Percentiles rank a stretch among this genome's conserved stretches.
These are phyloP conservation scores for Darevskia nairensis DNA, from an alignment of 2,797 vertebrate genomes.

Conservation along the genomic window DNA sequence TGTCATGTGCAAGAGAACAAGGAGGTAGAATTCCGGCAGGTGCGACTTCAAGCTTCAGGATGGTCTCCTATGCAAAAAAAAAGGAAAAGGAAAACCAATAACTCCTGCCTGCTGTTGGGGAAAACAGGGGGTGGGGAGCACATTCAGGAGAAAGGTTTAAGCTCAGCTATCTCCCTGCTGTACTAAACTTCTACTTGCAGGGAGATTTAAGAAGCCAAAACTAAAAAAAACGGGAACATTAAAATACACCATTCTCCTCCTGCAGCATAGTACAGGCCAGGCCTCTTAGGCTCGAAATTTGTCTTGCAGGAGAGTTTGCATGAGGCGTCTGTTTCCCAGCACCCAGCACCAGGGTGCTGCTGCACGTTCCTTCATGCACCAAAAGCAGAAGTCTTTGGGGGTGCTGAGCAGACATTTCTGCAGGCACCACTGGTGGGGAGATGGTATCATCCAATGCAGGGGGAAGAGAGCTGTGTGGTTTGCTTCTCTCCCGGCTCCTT, in stretches of 20 bases:
- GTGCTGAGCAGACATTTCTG: slow-evolving; percentile 28
- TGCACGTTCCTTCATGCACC: background rate
- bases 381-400: slow-evolving; percentile 36
- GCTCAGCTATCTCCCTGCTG: background rate
- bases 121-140: background rate
- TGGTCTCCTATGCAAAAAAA: background rate
- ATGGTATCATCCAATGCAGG: slow-evolving; percentile 5
- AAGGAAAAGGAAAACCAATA: no score
- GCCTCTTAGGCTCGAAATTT: background rate
- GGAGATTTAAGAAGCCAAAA: background rate
- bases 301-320: background rate
- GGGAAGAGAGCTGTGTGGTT: slow-evolving; percentile 10
- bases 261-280: background rate
- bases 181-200: background rate
- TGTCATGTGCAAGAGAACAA: no score
- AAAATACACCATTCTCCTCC: background rate
- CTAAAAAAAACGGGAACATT: background rate
- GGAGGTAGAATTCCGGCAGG: no score
- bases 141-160: background rate
- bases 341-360: background rate
- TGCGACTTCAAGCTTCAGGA: no score
- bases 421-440: background rate
- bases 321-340: background rate
- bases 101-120: background rate
- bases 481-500: background rate